A percentile compares a stretch with the other conserved stretches of the same genome.
phyloP scores from a whole-genome alignment of 2,797 vertebrate genomes.

The Halcyon leucocephala region DNA sequence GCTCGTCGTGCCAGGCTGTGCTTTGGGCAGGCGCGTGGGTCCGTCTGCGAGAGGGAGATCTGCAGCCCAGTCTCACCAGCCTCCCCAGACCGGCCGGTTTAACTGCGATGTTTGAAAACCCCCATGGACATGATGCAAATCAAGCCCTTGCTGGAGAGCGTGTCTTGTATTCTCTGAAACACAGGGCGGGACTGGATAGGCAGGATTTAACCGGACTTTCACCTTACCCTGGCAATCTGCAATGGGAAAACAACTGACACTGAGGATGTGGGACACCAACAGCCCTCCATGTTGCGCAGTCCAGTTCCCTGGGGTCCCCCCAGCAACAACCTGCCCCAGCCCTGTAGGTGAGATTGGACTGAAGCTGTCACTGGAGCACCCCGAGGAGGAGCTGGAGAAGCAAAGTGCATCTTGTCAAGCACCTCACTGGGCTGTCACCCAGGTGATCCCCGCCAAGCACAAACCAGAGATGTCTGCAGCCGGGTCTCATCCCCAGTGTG shows the following conservation, averaged over 20 bases:
- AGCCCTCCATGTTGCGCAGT: neutral
- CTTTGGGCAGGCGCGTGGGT: neutral
- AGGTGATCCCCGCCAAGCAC: rapidly evolving
- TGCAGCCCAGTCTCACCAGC: rapidly evolving
- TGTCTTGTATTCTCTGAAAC: neutral
- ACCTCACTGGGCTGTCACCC: neutral
- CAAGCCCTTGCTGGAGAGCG: neutral
- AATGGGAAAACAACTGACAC: neutral
- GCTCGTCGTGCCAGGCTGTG: rapidly evolving
- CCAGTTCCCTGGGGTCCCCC: neutral
- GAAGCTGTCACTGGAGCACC: neutral
- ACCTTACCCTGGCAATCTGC: neutral
- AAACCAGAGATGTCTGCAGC: neutral
- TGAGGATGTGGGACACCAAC: rapidly evolving
- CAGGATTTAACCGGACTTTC: neutral
- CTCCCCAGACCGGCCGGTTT: rapidly evolving
- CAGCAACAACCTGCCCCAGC: neutral
- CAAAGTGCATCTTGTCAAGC: neutral
- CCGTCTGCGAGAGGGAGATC: rapidly evolving
- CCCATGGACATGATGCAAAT: neutral
- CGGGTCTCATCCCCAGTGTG: rapidly evolving
- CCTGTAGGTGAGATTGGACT: rapidly evolving
- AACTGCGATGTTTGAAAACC: neutral
- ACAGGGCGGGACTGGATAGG: neutral
- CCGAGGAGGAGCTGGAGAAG: neutral